Evolutionary conservation across 2,113 vertebrate genomes (phyloP), one percentile per base, ranked within the genome.

Genomic region (Onychorhynchus coronatus): DNA sequence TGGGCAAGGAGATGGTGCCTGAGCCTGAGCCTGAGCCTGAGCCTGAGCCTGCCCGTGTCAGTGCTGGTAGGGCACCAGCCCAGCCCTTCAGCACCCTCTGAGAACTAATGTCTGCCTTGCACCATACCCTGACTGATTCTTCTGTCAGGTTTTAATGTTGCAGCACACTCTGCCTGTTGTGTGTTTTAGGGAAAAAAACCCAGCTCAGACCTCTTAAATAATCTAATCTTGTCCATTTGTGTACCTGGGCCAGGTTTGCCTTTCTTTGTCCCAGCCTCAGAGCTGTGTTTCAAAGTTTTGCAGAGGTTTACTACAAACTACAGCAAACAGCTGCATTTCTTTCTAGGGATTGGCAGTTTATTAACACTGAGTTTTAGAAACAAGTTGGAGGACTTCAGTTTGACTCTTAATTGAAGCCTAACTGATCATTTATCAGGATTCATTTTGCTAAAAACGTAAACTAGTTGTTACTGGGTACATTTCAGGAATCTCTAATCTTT

Each of bases 401-500:
- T 84, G 52, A 89, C 76, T 71, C 75, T 84, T 86, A 83, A 92
- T 80, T 86, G 90, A 92, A 70, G n/a, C 11, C 88, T 93, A 93
- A 68, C 80, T 89, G 75, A 87, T 91, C 33, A 1, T 59, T 52
- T 46, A 89, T 75, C 70, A 66, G 81, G 71, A 96, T 94, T 77
- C 46, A 33, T 93, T 93, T 95, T 85, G 67, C 79, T 95, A 91
- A 85, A 92, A 91, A 83, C 79, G 95, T 66, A 93, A 96, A 92
- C 62, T 75, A 52, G 47, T 28, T 93, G 68, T 91, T 72, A 84
- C 55, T 94, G 83, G 80, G 61, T 95, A 94, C 93, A 96, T 96
- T 92, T 96, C 92, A 97, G 62, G 87, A 74, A 6, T 94, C 95
- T 93, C 91, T 97, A 86, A 96, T 95, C 67, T 78, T 92, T 91